These are phyloP conservation scores for Troides oblongomaculatus DNA, from an alignment of 2,888 invertebrate genomes.

Conservation along the genomic window DNA sequence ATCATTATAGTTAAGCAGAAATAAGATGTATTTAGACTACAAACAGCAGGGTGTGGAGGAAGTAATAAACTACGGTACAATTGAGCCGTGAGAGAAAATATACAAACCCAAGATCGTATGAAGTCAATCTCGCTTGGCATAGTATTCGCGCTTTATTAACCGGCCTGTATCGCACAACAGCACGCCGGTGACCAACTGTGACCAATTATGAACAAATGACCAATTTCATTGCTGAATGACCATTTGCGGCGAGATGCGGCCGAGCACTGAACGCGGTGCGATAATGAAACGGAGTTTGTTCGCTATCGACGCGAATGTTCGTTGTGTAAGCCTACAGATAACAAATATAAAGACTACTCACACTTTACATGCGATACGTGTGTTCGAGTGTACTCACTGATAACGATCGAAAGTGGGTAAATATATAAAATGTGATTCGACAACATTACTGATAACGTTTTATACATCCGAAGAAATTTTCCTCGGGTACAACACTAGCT, in stretches of 20 bases:
- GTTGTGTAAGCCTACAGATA: conserved; percentile 8
- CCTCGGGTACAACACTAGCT: too few relatives aligned
- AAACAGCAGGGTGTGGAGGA: too few relatives aligned
- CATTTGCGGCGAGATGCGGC: background rate
- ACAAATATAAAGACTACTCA: too few relatives aligned
- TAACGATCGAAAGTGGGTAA: too few relatives aligned
- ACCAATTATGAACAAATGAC: background rate
- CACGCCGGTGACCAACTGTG: background rate
- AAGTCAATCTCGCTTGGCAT: conserved; percentile 33
- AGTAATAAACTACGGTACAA: too few relatives aligned
- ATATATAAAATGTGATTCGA: too few relatives aligned
- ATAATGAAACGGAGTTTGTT: conserved; percentile 15
- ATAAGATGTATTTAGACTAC: too few relatives aligned
- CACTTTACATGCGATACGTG: too few relatives aligned
- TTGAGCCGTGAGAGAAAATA: background rate
- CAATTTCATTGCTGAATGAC: background rate
- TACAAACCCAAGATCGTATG: conserved; percentile 32
- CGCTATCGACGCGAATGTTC: conserved; percentile 21
- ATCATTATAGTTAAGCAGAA: too few relatives aligned
- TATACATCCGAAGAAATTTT: too few relatives aligned
- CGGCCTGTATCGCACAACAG: background rate
- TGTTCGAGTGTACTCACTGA: too few relatives aligned
- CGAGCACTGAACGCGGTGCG: conserved; percentile 16
- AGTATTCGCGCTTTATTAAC: background rate
- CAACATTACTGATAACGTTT: too few relatives aligned